These are phyloP conservation scores for Ophthalmolycus amberensis DNA, from an alignment of 2,113 vertebrate species.

Conservation along the genomic window DNA sequence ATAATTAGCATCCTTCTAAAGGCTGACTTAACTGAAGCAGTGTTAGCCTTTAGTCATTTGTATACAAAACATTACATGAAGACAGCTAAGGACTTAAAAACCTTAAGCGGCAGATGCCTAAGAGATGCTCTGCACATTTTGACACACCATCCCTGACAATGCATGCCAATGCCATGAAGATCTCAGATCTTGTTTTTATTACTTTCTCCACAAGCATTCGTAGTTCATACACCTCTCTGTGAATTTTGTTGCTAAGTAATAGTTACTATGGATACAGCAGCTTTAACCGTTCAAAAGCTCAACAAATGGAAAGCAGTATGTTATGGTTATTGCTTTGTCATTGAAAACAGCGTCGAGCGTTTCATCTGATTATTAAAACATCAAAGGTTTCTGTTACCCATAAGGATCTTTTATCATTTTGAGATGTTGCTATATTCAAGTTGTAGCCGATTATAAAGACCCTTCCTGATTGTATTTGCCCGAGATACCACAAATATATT, in stretches of 20 bases:
- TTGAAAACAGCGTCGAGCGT: conserved; percentile 18
- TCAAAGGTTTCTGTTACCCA: neutral
- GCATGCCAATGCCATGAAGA: conserved; percentile 21
- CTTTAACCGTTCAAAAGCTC: conserved; percentile 65
- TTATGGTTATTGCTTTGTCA: conserved; percentile 47
- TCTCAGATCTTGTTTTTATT: conserved; percentile 4
- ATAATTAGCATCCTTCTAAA: conserved; percentile 18
- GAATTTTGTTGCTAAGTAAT: conserved; percentile 82
- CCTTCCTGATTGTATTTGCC: conserved; percentile 22
- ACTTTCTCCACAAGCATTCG: conserved; percentile 47
- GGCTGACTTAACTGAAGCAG: neutral
- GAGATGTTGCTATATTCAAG: neutral
- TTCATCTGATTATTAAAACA: conserved; percentile 29
- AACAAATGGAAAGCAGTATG: conserved; percentile 59
- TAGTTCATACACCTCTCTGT: conserved; percentile 67
- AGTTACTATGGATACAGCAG: conserved; percentile 84
- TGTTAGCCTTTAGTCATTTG: conserved; percentile 25
- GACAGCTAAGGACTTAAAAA: neutral
- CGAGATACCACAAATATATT: conserved; percentile 6
- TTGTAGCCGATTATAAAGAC: neutral
- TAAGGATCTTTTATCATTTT: neutral
- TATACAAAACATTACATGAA: conserved; percentile 11
- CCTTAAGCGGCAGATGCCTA: neutral
- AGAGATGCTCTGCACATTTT: conserved; percentile 23
- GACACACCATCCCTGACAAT: conserved; percentile 15